Conservation (phyloP, 2,797 vertebrate genomes). For the Gephyroberyx darwinii region DNA sequence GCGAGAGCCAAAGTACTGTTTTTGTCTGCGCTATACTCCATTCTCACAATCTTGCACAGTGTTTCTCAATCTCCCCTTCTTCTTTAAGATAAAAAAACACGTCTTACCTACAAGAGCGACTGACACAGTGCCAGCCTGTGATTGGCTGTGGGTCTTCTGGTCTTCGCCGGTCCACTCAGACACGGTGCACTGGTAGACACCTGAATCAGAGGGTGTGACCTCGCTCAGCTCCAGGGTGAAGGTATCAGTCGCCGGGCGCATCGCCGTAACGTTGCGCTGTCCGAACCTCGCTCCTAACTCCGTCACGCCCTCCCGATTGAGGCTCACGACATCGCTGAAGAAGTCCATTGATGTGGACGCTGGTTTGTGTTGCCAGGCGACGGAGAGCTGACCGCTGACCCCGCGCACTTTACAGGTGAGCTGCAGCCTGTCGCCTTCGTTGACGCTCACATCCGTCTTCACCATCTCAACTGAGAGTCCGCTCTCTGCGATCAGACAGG, state of each 20-base stretch:
- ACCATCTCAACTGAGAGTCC: slow-evolving; percentile 69
- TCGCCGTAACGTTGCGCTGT: slow-evolving; percentile 53
- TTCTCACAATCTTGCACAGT: neutral
- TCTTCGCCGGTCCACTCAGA: slow-evolving; percentile 79
- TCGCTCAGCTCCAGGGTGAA: slow-evolving; percentile 76
- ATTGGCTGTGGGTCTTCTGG: slow-evolving; percentile 60
- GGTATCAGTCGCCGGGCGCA: slow-evolving; percentile 42
- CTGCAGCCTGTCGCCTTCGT: slow-evolving; percentile 75
- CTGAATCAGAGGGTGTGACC: slow-evolving; percentile 72
- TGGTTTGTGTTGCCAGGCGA: slow-evolving; percentile 82
- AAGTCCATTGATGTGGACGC: rapidly evolving
- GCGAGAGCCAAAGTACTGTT: neutral
- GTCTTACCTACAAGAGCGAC: slow-evolving; percentile 70
- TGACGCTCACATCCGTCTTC: slow-evolving; percentile 5
- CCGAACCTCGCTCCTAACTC: slow-evolving; percentile 31
- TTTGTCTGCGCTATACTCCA: neutral
- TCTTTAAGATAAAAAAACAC: neutral
- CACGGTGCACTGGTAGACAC: slow-evolving; percentile 83
- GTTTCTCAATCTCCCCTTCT: neutral
- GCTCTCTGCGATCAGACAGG: slow-evolving; percentile 75
- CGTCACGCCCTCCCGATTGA: slow-evolving; percentile 74
- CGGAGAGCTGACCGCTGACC: slow-evolving; percentile 72
- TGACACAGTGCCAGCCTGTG: slow-evolving; percentile 48
- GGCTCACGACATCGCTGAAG: slow-evolving; percentile 68
- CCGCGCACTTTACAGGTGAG: slow-evolving; percentile 79